phyloP scores from a whole-genome alignment of 2,888 invertebrate genomes.

The Metacarcinus magister region DNA sequence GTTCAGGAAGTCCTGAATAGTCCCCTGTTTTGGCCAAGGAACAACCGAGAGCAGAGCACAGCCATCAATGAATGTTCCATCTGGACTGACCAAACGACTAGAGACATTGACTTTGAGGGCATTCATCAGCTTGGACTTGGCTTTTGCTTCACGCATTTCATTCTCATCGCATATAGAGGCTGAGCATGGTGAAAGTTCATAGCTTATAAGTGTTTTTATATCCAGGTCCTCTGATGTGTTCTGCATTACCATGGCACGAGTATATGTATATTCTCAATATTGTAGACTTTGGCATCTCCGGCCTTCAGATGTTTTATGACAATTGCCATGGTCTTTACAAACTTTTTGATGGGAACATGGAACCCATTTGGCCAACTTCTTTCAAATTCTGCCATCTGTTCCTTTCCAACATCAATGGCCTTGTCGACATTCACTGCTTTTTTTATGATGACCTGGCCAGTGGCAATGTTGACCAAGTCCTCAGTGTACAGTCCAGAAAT shows the following conservation, averaged over 20 bases:
- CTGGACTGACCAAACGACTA: not conserved
- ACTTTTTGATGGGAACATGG: not conserved
- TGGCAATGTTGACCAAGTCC: too few species aligned
- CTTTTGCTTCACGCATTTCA: conserved; percentile 18
- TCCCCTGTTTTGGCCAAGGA: not conserved
- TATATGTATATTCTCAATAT: not conserved
- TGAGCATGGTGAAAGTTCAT: conserved; percentile 28
- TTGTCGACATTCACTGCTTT: too few species aligned
- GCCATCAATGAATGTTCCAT: conserved; percentile 34
- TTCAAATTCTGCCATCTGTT: too few species aligned
- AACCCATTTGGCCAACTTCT: too few species aligned
- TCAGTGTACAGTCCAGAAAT: too few species aligned
- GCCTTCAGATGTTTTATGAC: conserved; percentile 32
- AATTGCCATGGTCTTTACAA: conserved; percentile 45
- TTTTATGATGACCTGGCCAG: too few species aligned
- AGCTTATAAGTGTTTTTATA: conserved; percentile 18
- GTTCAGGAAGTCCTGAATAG: conserved; percentile 30
- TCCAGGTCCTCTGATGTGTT: not conserved
- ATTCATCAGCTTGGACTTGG: conserved; percentile 21
- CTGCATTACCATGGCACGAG: too few species aligned
- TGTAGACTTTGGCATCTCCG: conserved; percentile 3
- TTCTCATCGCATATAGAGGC: conserved; percentile 31
- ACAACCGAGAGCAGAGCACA: not conserved
- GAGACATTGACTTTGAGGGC: conserved; percentile 1
- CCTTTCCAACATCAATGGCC: too few species aligned